These are phyloP conservation scores for Lasiurus cinereus DNA, from an alignment of 2,113 vertebrate species.

Conservation along the genomic window DNA sequence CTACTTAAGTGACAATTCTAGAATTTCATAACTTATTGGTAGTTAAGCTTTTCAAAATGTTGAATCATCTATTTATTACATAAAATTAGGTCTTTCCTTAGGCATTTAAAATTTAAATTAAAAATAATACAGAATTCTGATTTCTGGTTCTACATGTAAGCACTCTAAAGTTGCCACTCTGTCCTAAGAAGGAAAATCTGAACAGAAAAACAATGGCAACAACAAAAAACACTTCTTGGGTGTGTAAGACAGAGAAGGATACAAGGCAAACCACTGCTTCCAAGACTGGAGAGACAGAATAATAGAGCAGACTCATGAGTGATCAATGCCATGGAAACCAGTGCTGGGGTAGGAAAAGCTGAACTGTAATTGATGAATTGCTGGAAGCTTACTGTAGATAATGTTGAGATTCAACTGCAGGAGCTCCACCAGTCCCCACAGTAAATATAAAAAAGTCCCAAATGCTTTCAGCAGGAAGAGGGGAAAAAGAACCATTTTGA, in stretches of 20 bases:
- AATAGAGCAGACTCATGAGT: not conserved
- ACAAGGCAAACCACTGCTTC: not conserved
- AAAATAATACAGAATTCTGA: slow-evolving; percentile 17
- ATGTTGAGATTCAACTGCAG: not conserved
- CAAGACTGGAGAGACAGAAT: not conserved
- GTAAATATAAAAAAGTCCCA: not conserved
- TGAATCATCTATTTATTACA: slow-evolving; percentile 34
- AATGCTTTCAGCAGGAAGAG: not conserved
- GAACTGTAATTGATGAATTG: not conserved
- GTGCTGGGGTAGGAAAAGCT: not conserved
- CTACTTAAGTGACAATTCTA: slow-evolving; percentile 56
- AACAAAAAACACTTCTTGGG: not conserved
- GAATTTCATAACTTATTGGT: not conserved
- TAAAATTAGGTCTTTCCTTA: not conserved
- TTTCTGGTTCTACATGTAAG: not conserved
- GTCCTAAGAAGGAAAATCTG: not conserved
- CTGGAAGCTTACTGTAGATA: not conserved
- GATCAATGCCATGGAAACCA: not conserved
- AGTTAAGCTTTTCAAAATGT: slow-evolving; percentile 29
- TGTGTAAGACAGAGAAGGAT: not conserved
- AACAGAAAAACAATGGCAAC: not conserved
- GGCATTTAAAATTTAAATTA: slow-evolving; percentile 30
- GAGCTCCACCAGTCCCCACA: not conserved
- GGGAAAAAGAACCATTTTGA: not conserved
- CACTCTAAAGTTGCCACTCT: not conserved